phyloP scores from a whole-genome alignment of 1,140 invertebrate genomes.

The Drepana arcuata region DNA sequence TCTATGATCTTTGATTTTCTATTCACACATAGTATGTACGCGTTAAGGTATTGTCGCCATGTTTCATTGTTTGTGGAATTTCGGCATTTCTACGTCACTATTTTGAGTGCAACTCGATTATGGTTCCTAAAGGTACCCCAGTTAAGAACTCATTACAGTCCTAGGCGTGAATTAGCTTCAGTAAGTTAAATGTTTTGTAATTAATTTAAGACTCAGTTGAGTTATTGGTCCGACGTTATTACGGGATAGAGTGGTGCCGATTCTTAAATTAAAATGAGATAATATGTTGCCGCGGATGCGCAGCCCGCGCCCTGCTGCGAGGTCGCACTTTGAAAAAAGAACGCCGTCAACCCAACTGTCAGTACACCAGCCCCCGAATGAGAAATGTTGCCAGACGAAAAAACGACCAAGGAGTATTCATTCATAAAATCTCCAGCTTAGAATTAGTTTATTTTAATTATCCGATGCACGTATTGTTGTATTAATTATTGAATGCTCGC shows the following conservation, averaged over 20 bases:
- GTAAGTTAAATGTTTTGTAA: constrained; percentile 3
- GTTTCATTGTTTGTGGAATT: too few relatives aligned
- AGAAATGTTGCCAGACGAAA: constrained; percentile 61
- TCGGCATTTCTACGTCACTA: too few relatives aligned
- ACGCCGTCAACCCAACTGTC: constrained; percentile 56
- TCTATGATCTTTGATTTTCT: too few relatives aligned
- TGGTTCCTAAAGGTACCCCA: too few relatives aligned
- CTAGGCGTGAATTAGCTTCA: too few relatives aligned
- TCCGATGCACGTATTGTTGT: constrained; percentile 55
- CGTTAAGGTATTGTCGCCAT: too few relatives aligned
- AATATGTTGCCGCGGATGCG: constrained; percentile 58
- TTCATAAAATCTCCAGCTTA: constrained; percentile 55
- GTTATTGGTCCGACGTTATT: constrained; percentile 24
- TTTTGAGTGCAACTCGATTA: too few relatives aligned
- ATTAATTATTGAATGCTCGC: constrained; percentile 50
- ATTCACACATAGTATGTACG: too few relatives aligned
- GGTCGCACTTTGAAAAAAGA: constrained; percentile 60
- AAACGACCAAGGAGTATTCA: constrained; percentile 41
- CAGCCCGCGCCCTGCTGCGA: constrained; percentile 45
- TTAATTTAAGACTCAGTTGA: constrained; percentile 14
- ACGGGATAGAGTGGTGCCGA: constrained; percentile 27
- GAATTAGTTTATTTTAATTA: constrained; percentile 71
- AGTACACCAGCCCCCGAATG: constrained; percentile 51
- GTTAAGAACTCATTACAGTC: too few relatives aligned
- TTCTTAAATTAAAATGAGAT: constrained; percentile 61